Conservation (phyloP, 1,140 invertebrate species). For the Oreohelix idahoensis region DNA sequence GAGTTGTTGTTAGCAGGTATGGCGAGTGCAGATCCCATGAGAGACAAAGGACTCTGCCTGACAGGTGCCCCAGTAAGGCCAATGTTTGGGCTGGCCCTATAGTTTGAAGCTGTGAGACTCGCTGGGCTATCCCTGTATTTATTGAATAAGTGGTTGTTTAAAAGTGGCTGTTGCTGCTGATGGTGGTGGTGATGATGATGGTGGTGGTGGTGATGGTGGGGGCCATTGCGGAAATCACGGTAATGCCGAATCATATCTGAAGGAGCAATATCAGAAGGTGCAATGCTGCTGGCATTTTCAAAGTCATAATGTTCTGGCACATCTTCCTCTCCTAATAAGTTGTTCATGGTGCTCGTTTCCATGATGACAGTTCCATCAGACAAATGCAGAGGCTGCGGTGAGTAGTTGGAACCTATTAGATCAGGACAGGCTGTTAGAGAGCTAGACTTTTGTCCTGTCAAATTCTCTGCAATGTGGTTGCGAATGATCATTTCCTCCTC, state of each 20-base stretch:
- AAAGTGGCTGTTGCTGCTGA: slow-evolving; percentile 30
- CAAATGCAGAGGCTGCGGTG: slow-evolving; percentile 69
- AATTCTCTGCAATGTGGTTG: slow-evolving; percentile 77
- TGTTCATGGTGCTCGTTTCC: slow-evolving; percentile 32
- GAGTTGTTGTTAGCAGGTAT: slow-evolving; percentile 38
- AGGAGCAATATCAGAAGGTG: slow-evolving; percentile 90
- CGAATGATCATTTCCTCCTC: slow-evolving; percentile 65
- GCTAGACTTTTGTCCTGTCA: slow-evolving; percentile 54
- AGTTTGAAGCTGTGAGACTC: slow-evolving; percentile 32
- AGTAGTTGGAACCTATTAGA: slow-evolving; percentile 92
- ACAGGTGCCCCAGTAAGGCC: not conserved
- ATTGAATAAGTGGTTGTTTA: slow-evolving; percentile 42
- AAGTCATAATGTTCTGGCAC: slow-evolving; percentile 96
- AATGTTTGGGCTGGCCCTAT: slow-evolving; percentile 24
- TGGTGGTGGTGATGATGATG: slow-evolving; percentile 37
- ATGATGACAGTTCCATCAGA: slow-evolving; percentile 72
- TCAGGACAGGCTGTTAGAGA: slow-evolving; percentile 79
- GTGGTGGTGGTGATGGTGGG: slow-evolving; percentile 48
- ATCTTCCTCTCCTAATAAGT: slow-evolving; percentile 75
- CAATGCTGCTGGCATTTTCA: slow-evolving; percentile 96
- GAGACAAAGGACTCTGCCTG: slow-evolving; percentile 43
- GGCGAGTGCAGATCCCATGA: slow-evolving; percentile 46
- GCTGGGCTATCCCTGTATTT: slow-evolving; percentile 44
- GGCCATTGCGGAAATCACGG: slow-evolving; percentile 86
- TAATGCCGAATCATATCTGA: slow-evolving; percentile 95